Conservation (phyloP, 37 sponge, comb jelly and placozoan genomes). For the Crambe crambe region DNA sequence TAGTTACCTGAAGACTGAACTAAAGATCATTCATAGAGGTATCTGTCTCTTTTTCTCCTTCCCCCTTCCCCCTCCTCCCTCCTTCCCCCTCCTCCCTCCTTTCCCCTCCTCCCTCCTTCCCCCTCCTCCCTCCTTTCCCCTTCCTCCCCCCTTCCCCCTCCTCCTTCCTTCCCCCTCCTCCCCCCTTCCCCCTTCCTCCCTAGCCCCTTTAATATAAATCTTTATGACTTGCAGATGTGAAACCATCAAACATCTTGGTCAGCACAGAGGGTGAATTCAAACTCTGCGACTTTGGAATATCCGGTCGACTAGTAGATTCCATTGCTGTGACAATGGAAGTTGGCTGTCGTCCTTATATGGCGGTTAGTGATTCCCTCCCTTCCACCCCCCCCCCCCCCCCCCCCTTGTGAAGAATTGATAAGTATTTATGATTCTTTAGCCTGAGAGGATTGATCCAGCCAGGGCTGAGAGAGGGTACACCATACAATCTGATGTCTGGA, state of each 20-base stretch:
- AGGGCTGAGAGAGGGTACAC: constrained; percentile 82
- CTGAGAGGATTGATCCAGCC: constrained; percentile 86
- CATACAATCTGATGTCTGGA: constrained; percentile 95
- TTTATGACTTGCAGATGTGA: constrained; percentile 86
- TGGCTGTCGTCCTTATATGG: constrained; percentile 91
- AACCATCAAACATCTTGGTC: constrained; percentile 92
- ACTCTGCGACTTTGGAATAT: constrained; percentile 97
- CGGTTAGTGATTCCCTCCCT: constrained; percentile 50
- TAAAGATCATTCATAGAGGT: constrained; percentile 89
- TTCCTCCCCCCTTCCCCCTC: constrained; percentile 5
- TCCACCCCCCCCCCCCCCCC: not conserved
- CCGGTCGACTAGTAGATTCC: constrained; percentile 84
- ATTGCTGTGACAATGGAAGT: constrained; percentile 83
- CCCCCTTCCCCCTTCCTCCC: constrained; percentile 3
- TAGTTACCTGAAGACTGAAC: constrained; percentile 68
- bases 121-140: not conserved
- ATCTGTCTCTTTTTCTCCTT: not conserved
- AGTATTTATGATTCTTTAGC: too few species aligned
- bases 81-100: not conserved
- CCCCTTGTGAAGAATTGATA: too few species aligned
- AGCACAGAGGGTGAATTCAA: constrained; percentile 85
- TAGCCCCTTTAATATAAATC: too few species aligned
- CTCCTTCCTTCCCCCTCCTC: not conserved
- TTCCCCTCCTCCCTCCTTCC: constrained; percentile 1
- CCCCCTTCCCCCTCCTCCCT: not conserved